Evolutionary conservation across 2,797 vertebrate genomes (phyloP).

Genomic region (Melanotaenia maccullochi): DNA sequence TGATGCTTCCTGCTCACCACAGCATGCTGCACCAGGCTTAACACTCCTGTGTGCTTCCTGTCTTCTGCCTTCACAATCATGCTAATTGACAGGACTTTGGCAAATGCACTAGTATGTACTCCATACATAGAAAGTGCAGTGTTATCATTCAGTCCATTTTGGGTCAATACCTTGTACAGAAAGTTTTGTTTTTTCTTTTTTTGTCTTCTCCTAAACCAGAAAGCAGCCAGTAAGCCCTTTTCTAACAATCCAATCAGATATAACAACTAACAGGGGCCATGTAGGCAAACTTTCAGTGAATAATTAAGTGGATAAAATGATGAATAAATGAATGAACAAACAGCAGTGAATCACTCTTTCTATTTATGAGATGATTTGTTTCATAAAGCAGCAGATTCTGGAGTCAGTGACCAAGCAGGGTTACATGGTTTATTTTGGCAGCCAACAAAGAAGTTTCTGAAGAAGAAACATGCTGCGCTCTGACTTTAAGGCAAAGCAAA

Average conservation of each 20-base stretch:
- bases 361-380: constrained; percentile 36
- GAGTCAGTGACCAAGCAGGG: background rate
- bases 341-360: constrained; percentile 19
- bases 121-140: background rate
- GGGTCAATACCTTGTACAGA: background rate
- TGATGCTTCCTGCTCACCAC: constrained; percentile 42
- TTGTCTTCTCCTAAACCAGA: background rate
- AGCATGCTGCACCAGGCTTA: constrained; percentile 15
- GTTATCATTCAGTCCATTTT: background rate
- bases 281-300: background rate
- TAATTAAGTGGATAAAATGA: constrained; percentile 16
- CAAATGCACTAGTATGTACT: background rate
- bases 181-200: background rate
- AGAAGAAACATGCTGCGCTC: background rate
- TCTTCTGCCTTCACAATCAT: constrained; percentile 2
- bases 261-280: constrained; percentile 5
- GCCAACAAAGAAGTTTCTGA: background rate
- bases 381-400: background rate
- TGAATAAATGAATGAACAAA: constrained; percentile 30
- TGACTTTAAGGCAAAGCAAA: background rate
- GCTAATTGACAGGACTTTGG: constrained; percentile 5
- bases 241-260: background rate
- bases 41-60: constrained; percentile 9
- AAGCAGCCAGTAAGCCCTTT: background rate
- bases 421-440: constrained; percentile 5